Conservation (phyloP, 2,888 invertebrate species). For the Cotesia congregata region DNA sequence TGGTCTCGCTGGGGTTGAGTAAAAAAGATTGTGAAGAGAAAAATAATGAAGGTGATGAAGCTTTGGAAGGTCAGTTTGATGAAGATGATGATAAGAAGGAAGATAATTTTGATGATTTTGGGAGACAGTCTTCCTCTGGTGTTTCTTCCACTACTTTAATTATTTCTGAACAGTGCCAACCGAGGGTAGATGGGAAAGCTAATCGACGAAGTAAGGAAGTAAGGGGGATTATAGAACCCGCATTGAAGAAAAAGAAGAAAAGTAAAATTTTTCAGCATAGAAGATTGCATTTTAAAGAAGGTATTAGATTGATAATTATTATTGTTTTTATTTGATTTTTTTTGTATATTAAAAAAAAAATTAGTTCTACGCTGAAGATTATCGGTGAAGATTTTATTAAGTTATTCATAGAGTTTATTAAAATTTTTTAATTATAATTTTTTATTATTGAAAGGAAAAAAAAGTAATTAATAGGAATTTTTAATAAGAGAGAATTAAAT, state of each 20-base stretch:
- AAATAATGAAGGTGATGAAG: neutral
- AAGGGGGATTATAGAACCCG: slow-evolving; percentile 38
- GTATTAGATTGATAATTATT: slow-evolving; percentile 5
- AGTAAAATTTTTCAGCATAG: slow-evolving; percentile 13
- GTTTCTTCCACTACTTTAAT: slow-evolving; percentile 48
- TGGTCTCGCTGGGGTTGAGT: slow-evolving; percentile 22
- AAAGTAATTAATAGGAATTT: no score
- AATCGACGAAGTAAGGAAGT: neutral
- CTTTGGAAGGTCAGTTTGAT: neutral
- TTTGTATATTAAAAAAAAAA: neutral
- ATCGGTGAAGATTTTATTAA: slow-evolving; percentile 14
- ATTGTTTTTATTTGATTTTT: neutral
- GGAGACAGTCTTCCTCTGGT: slow-evolving; percentile 34
- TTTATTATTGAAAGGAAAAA: no score
- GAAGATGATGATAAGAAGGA: neutral
- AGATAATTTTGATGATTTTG: neutral
- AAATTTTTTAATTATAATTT: no score
- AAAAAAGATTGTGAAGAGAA: slow-evolving; percentile 4
- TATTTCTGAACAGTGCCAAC: neutral
- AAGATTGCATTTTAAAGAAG: slow-evolving; percentile 23
- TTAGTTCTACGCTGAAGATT: slow-evolving; percentile 23
- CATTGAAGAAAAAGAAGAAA: slow-evolving; percentile 45
- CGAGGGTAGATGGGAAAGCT: neutral
- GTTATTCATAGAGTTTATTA: no score
- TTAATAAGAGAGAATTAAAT: neutral